Evolutionary conservation across 2,888 invertebrate species (phyloP).

Genomic region (Scaptomyza polygonia): DNA sequence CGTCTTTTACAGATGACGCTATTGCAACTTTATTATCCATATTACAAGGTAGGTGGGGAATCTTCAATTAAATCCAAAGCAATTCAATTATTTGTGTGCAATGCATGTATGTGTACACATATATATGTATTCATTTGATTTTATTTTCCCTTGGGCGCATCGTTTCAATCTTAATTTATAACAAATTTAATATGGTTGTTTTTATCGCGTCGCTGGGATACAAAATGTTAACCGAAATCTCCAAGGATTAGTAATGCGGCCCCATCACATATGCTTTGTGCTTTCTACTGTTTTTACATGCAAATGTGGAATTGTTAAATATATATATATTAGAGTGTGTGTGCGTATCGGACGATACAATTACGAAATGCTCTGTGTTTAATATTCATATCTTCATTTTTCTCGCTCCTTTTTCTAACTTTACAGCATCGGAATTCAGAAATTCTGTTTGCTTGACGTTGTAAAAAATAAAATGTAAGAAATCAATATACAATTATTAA

Average conservation of each 20-base stretch:
- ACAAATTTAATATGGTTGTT: slow-evolving; percentile 66
- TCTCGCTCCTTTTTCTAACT: slow-evolving; percentile 2
- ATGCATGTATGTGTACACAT: neutral
- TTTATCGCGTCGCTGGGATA: slow-evolving; percentile 12
- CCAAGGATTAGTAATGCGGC: slow-evolving; percentile 47
- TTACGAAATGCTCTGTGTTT: slow-evolving; percentile 24
- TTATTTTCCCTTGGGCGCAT: slow-evolving; percentile 36
- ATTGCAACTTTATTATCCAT: slow-evolving; percentile 3
- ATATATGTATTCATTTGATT: neutral
- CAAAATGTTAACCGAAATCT: slow-evolving; percentile 39
- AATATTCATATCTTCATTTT: slow-evolving; percentile 25
- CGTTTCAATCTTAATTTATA: slow-evolving; percentile 75
- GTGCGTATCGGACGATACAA: slow-evolving; percentile 36
- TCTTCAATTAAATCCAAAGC: neutral
- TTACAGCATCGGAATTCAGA: slow-evolving; percentile 7
- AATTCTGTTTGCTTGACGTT: slow-evolving; percentile 23
- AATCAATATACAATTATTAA: too few relatives aligned
- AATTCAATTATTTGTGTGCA: slow-evolving; percentile 8
- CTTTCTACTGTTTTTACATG: slow-evolving; percentile 15
- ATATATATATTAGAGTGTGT: too few relatives aligned
- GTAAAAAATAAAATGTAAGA: too few relatives aligned
- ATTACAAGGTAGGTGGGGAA: slow-evolving; percentile 39
- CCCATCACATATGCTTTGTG: slow-evolving; percentile 35
- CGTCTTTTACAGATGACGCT: slow-evolving; percentile 33
- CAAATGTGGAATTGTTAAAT: slow-evolving; percentile 51